Evolutionary conservation across 2,888 invertebrate genomes (phyloP), one percentile per base, ranked within the genome.

Genomic region (Ormyrus pomaceus): DNA sequence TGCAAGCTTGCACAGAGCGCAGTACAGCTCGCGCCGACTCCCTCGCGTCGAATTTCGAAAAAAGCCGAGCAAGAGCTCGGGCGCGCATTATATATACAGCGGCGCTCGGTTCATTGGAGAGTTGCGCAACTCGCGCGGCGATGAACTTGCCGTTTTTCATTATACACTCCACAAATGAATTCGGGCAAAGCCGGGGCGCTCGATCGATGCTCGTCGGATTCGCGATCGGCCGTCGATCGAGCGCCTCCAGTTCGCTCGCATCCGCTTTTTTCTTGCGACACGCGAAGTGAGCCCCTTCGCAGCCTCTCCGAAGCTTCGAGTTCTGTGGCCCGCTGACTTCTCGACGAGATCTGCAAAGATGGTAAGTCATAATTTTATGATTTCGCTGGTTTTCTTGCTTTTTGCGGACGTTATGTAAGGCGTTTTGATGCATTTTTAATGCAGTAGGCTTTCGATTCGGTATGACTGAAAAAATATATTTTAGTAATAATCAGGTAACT

Each of bases 81-180:
- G 4, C 34, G 34, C 34, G 34, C 34, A 34, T 34, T 34, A 34
- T 34, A 34, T 34, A 34, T 34, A 34, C 34, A 34, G 34, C 34
- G 34, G 34, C 34, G 34, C 34, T 34, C 34, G 34, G 34, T 34
- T 34, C 34, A 34, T 34, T 34, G 34, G 34, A 34, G 34, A 34
- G 53, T 53, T 53, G 53, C 53, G 53, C 51, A 65, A 51, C 53
- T 8, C 45, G 46, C 45, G 71, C 55, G 59, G 48, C 73, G 64
- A 74, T 77, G 81, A 77, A 81, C 74, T 77, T 66, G 81, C 70
- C 65, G 61, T 77, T 81, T 77, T 81, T 55, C 74, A 81, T 74
- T 70, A 74, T 46, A 56, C 34, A 34, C 34, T 34, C 34, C 48
- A 34, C n/a, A 61, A 81, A 77, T 70, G 58, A 74, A 80, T 73